Evolutionary conservation across 2,797 vertebrate genomes (phyloP).

Genomic region (Semaprochilodus insignis): DNA sequence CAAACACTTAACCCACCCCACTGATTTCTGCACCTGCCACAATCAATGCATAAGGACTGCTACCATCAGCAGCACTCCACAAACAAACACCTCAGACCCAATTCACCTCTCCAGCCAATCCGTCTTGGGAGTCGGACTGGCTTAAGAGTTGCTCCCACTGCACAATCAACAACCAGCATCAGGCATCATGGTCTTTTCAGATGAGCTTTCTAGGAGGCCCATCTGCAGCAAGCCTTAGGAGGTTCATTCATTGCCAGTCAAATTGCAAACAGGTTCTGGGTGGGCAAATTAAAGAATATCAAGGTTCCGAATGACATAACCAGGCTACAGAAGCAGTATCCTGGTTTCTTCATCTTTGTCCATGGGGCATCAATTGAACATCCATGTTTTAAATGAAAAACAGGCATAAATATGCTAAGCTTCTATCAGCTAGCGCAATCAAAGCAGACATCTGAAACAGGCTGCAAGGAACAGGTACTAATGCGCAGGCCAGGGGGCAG

Average conservation of each 20-base stretch:
- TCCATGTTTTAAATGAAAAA: slow-evolving; percentile 21
- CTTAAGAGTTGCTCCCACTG: slow-evolving; percentile 16
- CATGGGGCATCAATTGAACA: neutral
- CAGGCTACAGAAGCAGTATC: neutral
- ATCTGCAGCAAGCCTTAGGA: slow-evolving; percentile 1
- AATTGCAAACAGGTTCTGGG: slow-evolving; percentile 22
- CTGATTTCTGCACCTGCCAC: slow-evolving; percentile 48
- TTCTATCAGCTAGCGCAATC: slow-evolving; percentile 58
- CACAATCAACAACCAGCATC: slow-evolving; percentile 45
- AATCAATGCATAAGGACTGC: slow-evolving; percentile 48
- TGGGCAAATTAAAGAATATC: slow-evolving; percentile 10
- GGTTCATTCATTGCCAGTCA: slow-evolving; percentile 19
- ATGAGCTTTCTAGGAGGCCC: slow-evolving; percentile 16
- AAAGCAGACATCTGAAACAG: slow-evolving; percentile 69
- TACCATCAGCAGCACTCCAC: slow-evolving; percentile 41
- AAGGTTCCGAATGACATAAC: slow-evolving; percentile 9
- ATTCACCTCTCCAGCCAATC: slow-evolving; percentile 27
- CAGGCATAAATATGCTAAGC: slow-evolving; percentile 46
- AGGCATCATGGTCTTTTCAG: neutral
- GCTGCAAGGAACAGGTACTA: slow-evolving; percentile 64
- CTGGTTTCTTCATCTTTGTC: neutral
- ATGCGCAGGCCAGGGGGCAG: slow-evolving; percentile 51
- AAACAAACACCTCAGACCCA: slow-evolving; percentile 41
- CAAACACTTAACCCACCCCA: slow-evolving; percentile 45
- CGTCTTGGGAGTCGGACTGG: slow-evolving; percentile 5